phyloP scores from a whole-genome alignment of 2,888 invertebrate species.

The Ormyrus thymus region DNA sequence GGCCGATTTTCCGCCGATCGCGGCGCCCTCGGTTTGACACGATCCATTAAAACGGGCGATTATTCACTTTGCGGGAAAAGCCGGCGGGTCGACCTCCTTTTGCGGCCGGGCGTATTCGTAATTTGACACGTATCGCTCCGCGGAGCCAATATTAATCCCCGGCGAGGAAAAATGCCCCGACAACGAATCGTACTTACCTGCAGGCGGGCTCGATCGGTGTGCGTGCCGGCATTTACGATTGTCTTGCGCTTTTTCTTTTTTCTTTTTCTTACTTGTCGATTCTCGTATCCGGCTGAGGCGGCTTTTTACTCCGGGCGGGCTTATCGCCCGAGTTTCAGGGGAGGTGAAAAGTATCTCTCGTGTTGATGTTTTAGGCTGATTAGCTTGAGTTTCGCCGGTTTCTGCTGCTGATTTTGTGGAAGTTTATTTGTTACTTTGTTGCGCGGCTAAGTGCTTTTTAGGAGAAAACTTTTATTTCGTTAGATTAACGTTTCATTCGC shows the following conservation, averaged over 20 bases:
- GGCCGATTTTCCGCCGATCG: not conserved
- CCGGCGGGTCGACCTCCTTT: not conserved
- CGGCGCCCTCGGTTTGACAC: slow-evolving; percentile 65
- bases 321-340: slow-evolving; percentile 34
- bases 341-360: slow-evolving; percentile 39
- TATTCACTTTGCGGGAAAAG: slow-evolving; percentile 20
- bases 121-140: slow-evolving; percentile 40
- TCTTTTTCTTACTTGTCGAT: not conserved
- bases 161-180: slow-evolving; percentile 28
- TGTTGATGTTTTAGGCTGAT: slow-evolving; percentile 30
- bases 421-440: no score
- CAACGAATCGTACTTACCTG: slow-evolving; percentile 54
- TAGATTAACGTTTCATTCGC: no score
- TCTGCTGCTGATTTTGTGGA: not conserved
- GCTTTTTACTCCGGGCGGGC: not conserved
- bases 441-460: no score
- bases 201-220: not conserved
- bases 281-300: slow-evolving; percentile 48
- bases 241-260: slow-evolving; percentile 32
- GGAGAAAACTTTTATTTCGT: no score
- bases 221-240: slow-evolving; percentile 38
- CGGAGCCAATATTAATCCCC: slow-evolving; percentile 41
- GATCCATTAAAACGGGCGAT: slow-evolving; percentile 62
- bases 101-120: slow-evolving; percentile 22
- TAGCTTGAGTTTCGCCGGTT: slow-evolving; percentile 48